A percentile compares a stretch with the other conserved stretches of the same genome.
These are phyloP conservation scores for Chrysodeixis includens DNA, from an alignment of 2,888 invertebrate species.

Conservation along the genomic window DNA sequence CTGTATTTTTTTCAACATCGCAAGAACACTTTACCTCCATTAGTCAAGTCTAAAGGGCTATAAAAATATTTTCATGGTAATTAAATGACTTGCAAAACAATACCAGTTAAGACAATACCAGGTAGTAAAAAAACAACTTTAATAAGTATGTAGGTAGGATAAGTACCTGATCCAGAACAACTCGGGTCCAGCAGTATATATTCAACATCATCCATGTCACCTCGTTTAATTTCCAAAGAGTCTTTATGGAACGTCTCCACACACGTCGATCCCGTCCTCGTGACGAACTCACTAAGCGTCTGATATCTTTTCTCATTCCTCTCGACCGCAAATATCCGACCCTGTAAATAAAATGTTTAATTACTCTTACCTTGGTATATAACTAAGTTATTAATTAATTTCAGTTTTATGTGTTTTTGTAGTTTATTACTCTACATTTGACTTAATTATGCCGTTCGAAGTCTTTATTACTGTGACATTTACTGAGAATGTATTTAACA, in stretches of 20 bases:
- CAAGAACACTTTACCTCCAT: too few species aligned
- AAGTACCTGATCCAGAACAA: constrained; percentile 97
- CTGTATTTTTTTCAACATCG: too few species aligned
- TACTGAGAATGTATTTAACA: neutral
- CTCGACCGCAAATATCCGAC: constrained; percentile 95
- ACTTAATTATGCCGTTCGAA: constrained; percentile 13
- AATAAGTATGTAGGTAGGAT: too few species aligned
- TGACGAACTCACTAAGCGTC: constrained; percentile 91
- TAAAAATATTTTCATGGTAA: too few species aligned
- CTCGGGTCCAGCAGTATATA: constrained; percentile 99
- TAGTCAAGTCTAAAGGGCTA: too few species aligned
- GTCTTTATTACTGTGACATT: constrained; percentile 7
- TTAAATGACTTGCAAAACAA: too few species aligned
- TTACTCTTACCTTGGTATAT: constrained; percentile 7
- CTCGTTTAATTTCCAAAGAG: constrained; percentile 90
- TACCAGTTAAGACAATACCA: too few species aligned
- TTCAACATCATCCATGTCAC: constrained; percentile 92
- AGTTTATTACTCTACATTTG: constrained; percentile 23
- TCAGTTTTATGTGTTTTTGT: constrained; percentile 13
- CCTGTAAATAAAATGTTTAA: constrained; percentile 74
- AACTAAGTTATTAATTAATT: constrained; percentile 9
- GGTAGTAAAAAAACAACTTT: too few species aligned
- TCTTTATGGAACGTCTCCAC: constrained; percentile 92
- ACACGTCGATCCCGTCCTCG: constrained; percentile 91
- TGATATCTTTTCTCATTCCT: constrained; percentile 91